Percentiles rank a stretch among this genome's conserved stretches.
Conservation (phyloP, 1,140 invertebrate genomes). For the Maconellicoccus hirsutus region DNA sequence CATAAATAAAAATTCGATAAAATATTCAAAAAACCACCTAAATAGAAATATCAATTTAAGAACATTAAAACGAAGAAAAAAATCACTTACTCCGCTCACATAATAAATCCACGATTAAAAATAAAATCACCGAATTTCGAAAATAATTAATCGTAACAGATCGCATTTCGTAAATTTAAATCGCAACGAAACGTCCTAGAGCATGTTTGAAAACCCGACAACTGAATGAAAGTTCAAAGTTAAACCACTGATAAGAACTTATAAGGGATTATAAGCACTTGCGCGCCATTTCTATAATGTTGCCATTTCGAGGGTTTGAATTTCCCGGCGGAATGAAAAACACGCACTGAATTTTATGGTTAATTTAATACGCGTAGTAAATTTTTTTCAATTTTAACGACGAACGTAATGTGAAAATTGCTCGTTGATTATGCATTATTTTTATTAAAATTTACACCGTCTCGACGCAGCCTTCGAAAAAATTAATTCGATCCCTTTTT, state of each 20-base stretch:
- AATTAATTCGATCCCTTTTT: background rate
- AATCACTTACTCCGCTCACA: background rate
- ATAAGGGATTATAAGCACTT: background rate
- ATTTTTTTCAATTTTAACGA: constrained; percentile 4
- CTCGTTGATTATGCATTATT: background rate
- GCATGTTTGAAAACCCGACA: constrained; percentile 2
- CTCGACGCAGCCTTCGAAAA: no score
- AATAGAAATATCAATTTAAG: no score
- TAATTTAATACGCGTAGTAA: background rate
- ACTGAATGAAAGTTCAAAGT: background rate
- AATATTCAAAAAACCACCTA: no score
- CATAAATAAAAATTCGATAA: no score
- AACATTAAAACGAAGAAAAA: no score
- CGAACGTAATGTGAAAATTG: background rate
- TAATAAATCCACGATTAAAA: background rate
- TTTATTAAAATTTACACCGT: background rate
- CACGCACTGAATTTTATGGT: background rate
- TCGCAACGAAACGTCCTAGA: background rate
- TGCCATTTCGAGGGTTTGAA: background rate
- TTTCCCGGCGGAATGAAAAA: background rate
- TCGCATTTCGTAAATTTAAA: background rate
- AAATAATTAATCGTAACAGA: background rate
- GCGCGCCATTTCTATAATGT: background rate
- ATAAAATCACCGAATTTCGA: background rate
- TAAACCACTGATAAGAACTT: constrained; percentile 4